Evolutionary conservation across 2,113 vertebrate genomes (phyloP).

Genomic region (Tragelaphus scriptus): DNA sequence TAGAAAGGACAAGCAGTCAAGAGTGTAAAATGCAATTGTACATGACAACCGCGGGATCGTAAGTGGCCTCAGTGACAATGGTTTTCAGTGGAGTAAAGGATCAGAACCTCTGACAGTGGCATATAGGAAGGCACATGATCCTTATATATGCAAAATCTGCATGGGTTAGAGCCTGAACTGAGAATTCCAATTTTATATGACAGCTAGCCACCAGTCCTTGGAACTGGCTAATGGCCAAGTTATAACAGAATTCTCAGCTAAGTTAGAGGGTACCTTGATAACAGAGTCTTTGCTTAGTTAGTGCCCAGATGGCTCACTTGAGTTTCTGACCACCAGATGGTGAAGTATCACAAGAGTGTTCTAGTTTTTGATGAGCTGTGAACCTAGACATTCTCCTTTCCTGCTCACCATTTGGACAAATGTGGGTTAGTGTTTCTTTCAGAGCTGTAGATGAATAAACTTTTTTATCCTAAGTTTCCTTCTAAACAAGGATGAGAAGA

Average conservation of each 20-base stretch:
- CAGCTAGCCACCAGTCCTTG: neutral
- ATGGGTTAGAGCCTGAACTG: neutral
- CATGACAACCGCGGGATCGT: neutral
- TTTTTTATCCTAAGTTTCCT: slow-evolving; percentile 22
- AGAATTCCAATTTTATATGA: neutral
- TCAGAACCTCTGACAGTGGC: neutral
- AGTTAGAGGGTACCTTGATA: neutral
- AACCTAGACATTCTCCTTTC: slow-evolving; percentile 13
- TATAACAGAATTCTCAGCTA: slow-evolving; percentile 16
- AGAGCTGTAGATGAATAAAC: slow-evolving; percentile 15
- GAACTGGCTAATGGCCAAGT: slow-evolving; percentile 22
- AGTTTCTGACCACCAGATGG: slow-evolving; percentile 40
- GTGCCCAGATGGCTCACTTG: slow-evolving; percentile 12
- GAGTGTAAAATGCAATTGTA: neutral
- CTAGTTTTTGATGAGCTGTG: slow-evolving; percentile 9
- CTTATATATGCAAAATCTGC: neutral
- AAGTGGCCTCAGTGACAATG: neutral
- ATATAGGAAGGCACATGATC: neutral
- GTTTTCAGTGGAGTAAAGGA: neutral
- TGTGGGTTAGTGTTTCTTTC: slow-evolving; percentile 1
- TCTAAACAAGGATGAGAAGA: slow-evolving; percentile 7
- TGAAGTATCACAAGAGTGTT: slow-evolving; percentile 23
- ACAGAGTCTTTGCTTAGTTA: slow-evolving; percentile 3
- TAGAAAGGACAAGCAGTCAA: neutral
- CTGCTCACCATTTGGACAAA: slow-evolving; percentile 27